These are phyloP conservation scores for Catalaphyllia jardinei DNA, from an alignment of 64 coral and sea anemone species.

Conservation along the genomic window DNA sequence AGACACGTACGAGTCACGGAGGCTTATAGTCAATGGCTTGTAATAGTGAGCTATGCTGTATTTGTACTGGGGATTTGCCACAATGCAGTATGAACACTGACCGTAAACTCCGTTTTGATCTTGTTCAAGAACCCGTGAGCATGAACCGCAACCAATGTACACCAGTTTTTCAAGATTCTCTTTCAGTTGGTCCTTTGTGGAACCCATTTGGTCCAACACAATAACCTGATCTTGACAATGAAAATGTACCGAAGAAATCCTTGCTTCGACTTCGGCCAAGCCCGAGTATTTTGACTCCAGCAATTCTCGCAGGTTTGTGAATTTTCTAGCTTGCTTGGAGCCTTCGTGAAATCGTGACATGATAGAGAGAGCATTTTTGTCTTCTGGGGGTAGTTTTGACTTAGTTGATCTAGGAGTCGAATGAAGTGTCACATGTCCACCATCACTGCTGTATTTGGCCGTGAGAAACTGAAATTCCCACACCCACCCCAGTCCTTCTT, in stretches of 20 bases:
- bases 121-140: slow-evolving; percentile 48
- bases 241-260: slow-evolving; percentile 54
- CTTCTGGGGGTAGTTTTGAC: slow-evolving; percentile 30
- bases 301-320: slow-evolving; percentile 59
- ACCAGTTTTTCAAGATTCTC: slow-evolving; percentile 27
- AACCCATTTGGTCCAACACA: slow-evolving; percentile 2
- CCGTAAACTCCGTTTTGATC: slow-evolving; percentile 79
- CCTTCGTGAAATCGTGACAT: slow-evolving; percentile 45
- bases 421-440: slow-evolving; percentile 28
- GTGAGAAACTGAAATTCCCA: slow-evolving; percentile 85
- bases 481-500: slow-evolving; percentile 45
- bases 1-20: slow-evolving; percentile 19
- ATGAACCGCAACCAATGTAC: slow-evolving; percentile 72
- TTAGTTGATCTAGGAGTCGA: slow-evolving; percentile 82
- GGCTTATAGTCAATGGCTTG: slow-evolving; percentile 43
- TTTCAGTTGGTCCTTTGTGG: slow-evolving; percentile 8
- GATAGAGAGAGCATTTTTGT: slow-evolving; percentile 21
- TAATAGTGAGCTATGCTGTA: slow-evolving; percentile 59
- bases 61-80: slow-evolving; percentile 39
- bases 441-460: slow-evolving; percentile 34
- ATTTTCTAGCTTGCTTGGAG: slow-evolving; percentile 13
- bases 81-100: slow-evolving; percentile 69
- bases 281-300: slow-evolving; percentile 69
- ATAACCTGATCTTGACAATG: slow-evolving; percentile 38
- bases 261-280: slow-evolving; percentile 46